Percentiles rank a stretch among this genome's conserved stretches.
Evolutionary conservation across 2,113 vertebrate species (phyloP).

Genomic region (Hyperopisus bebe): DNA sequence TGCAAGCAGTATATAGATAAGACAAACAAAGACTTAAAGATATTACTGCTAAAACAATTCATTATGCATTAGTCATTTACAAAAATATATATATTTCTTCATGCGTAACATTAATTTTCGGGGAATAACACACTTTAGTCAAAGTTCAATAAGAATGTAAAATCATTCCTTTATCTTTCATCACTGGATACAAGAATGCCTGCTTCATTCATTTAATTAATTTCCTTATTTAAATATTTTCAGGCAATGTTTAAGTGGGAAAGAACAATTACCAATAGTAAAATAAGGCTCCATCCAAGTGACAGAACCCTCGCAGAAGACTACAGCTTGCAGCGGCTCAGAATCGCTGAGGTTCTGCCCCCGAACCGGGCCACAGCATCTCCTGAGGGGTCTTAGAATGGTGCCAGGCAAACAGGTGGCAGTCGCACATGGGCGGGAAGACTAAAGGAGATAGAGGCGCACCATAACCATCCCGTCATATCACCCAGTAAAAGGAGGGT

Average conservation of each 20-base stretch:
- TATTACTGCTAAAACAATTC: background rate
- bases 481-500: background rate
- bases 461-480: background rate
- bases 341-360: background rate
- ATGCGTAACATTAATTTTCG: background rate
- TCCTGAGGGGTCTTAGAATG: background rate
- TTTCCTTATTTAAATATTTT: constrained; percentile 8
- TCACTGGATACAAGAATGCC: background rate
- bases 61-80: background rate
- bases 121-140: background rate
- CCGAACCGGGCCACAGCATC: background rate
- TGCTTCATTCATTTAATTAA: background rate
- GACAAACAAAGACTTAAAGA: background rate
- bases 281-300: background rate
- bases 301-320: background rate
- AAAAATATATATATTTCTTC: background rate
- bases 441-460: background rate
- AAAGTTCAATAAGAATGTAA: constrained; percentile 11
- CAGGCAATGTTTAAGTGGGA: background rate
- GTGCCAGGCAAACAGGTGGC: background rate
- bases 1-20: background rate
- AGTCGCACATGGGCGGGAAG: background rate
- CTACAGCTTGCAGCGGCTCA: background rate
- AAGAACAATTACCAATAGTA: background rate
- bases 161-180: background rate